These are phyloP conservation scores for Anoplopoma fimbria DNA, from an alignment of 2,113 vertebrate genomes.

Conservation along the genomic window DNA sequence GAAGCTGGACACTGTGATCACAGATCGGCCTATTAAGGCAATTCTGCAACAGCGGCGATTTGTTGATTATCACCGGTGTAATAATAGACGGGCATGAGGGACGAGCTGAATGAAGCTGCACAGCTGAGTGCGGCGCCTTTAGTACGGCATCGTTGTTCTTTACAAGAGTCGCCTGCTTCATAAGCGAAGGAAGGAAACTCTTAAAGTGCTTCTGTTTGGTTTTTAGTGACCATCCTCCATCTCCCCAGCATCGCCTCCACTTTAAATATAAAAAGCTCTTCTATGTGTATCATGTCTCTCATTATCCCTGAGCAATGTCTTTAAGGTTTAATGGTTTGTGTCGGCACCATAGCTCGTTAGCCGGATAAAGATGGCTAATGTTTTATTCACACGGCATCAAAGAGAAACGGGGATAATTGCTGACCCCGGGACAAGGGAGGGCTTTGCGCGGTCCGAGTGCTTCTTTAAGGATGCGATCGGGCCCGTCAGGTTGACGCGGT, in stretches of 20 bases:
- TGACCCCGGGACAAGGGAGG: slow-evolving; percentile 45
- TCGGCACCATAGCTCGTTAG: slow-evolving; percentile 51
- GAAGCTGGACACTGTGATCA: slow-evolving; percentile 23
- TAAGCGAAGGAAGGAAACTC: neutral
- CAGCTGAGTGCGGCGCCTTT: neutral
- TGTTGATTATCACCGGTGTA: neutral
- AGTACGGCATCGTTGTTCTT: too few species aligned
- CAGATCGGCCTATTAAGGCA: neutral
- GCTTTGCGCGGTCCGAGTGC: neutral
- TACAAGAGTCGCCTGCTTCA: too few species aligned
- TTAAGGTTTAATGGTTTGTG: slow-evolving; percentile 48
- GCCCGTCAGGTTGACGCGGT: neutral
- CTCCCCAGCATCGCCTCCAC: too few species aligned
- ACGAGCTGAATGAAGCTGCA: neutral
- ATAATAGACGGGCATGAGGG: neutral
- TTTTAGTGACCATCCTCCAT: neutral
- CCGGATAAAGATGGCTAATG: slow-evolving; percentile 49
- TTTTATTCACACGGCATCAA: slow-evolving; percentile 61
- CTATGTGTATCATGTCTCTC: slow-evolving; percentile 20
- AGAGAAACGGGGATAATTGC: slow-evolving; percentile 38
- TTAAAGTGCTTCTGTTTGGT: neutral
- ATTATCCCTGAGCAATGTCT: slow-evolving; percentile 42
- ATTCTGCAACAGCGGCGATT: neutral
- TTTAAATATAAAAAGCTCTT: too few species aligned
- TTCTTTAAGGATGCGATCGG: slow-evolving; percentile 1